Evolutionary conservation across 2,113 vertebrate species (phyloP).

Genomic region (Myodes glareolus): DNA sequence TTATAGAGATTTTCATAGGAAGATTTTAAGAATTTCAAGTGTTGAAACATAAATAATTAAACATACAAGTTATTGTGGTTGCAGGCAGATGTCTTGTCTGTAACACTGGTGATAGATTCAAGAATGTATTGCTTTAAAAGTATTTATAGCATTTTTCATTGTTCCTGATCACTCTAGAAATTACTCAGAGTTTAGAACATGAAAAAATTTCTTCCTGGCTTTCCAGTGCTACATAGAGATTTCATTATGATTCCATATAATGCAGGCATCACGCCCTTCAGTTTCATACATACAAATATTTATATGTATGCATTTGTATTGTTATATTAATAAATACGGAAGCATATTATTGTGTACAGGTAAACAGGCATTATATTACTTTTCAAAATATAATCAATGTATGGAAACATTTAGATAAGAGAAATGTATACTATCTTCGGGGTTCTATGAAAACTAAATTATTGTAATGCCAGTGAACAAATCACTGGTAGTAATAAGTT

Average conservation of each 20-base stretch:
- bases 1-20: slow-evolving; percentile 77
- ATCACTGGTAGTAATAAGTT: not conserved
- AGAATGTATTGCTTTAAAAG: slow-evolving; percentile 66
- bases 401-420: not conserved
- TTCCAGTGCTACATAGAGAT: not conserved
- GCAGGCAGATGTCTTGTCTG: slow-evolving; percentile 78
- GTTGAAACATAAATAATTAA: slow-evolving; percentile 85
- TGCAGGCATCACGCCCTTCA: not conserved
- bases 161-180: not conserved
- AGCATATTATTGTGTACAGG: not conserved
- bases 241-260: not conserved
- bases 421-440: not conserved
- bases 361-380: not conserved
- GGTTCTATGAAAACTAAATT: slow-evolving; percentile 20
- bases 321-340: not conserved
- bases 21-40: slow-evolving; percentile 77
- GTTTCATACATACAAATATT: not conserved
- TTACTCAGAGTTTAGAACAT: slow-evolving; percentile 53
- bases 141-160: slow-evolving; percentile 68
- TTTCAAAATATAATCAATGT: not conserved
- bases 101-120: slow-evolving; percentile 63
- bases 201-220: not conserved
- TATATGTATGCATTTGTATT: not conserved
- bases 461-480: not conserved
- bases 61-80: slow-evolving; percentile 82